Conservation (phyloP, 2,797 vertebrate species). For the Bucorvus abyssinicus region DNA sequence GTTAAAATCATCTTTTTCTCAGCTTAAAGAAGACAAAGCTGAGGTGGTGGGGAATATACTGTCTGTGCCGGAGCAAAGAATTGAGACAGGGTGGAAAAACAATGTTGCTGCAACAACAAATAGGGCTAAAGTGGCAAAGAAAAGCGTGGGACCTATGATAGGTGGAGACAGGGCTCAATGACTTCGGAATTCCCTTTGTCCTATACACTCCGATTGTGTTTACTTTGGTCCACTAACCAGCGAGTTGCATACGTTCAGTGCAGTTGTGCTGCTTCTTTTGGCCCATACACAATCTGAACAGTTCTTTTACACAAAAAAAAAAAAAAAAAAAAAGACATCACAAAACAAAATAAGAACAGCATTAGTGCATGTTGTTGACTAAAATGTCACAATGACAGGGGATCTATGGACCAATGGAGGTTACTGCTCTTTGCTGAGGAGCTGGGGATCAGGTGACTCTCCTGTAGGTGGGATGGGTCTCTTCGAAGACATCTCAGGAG, state of each 20-base stretch:
- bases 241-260: accelerated
- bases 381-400: not conserved
- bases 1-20: not conserved
- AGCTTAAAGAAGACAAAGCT: not conserved
- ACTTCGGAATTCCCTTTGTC: not conserved
- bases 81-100: not conserved
- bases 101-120: not conserved
- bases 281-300: not conserved
- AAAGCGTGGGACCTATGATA: not conserved
- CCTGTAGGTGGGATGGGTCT: not conserved
- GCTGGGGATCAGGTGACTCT: accelerated
- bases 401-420: not conserved
- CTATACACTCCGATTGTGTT: not conserved
- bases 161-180: not conserved
- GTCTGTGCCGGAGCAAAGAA: not conserved
- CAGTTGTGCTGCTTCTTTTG: not conserved
- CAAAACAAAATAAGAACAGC: not conserved
- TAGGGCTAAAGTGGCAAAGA: not conserved
- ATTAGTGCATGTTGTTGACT: not conserved
- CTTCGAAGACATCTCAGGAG: not conserved
- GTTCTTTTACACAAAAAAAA: not conserved
- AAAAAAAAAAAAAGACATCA: not conserved
- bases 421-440: not conserved
- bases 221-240: not conserved
- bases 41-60: accelerated